A percentile compares a stretch with the other conserved stretches of the same genome.
These are phyloP conservation scores for Sesamia inferens DNA, from an alignment of 2,888 invertebrate species.

Conservation along the genomic window DNA sequence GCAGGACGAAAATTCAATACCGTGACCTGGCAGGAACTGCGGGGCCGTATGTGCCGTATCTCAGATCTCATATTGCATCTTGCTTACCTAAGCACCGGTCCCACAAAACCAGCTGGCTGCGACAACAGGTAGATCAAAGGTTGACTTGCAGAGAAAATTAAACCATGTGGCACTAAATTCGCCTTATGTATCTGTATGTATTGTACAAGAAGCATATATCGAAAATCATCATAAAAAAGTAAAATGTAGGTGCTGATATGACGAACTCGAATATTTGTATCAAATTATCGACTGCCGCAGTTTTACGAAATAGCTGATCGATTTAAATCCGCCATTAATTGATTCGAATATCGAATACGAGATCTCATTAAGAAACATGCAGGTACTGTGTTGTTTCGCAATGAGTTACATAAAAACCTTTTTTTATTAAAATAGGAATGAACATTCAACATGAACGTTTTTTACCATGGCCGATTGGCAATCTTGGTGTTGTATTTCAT, in stretches of 20 bases:
- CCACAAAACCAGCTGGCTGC: no score
- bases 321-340: slow-evolving; percentile 19
- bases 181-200: no score
- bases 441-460: slow-evolving; percentile 44
- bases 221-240: not conserved
- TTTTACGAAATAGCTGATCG: slow-evolving; percentile 1
- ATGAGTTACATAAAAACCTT: slow-evolving; percentile 45
- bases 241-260: not conserved
- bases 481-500: slow-evolving; percentile 30
- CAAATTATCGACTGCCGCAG: not conserved
- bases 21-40: no score
- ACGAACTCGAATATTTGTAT: not conserved
- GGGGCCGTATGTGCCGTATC: no score
- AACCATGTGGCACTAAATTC: no score
- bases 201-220: no score
- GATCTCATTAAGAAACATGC: slow-evolving; percentile 37
- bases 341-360: slow-evolving; percentile 42
- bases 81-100: no score
- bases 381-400: slow-evolving; percentile 41
- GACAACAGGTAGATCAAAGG: not conserved
- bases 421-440: slow-evolving; percentile 44
- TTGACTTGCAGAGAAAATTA: no score
- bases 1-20: no score
- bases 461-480: slow-evolving; percentile 48
- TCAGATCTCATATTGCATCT: no score